Base-by-base conservation (phyloP, 1,140 invertebrate genomes). In the Lethrus apterus region DNA sequence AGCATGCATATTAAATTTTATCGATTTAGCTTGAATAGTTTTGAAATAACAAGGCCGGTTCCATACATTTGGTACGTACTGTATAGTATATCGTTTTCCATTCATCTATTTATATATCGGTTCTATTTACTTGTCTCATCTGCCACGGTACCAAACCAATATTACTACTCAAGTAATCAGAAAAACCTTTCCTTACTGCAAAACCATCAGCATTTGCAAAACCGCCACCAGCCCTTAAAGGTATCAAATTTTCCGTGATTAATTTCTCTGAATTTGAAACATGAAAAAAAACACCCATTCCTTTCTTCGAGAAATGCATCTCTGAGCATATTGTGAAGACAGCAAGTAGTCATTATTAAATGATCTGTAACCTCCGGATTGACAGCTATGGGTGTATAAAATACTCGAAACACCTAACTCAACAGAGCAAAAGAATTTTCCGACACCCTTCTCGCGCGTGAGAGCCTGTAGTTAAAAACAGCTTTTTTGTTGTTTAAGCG, bases 381-480 rank as follows among this genome's bases (percentile, higher is more conserved):
- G n/a, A 45, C 20, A 18, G 13, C 34, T 15, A 46, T 50, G 9
- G 48, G 34, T 20, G 48, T 32, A 20, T 50, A 46, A 46, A 40
- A 50, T 10, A 47, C 23, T 40, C 45, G 26, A 24, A 47, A 47
- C 19, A 23, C 17, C 5, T 42, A 17, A 33, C 30, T 31, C 24
- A 48, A 29, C 19, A 43, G 36, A 42, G 36, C 36, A 13, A 48
- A 43, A 23, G 36, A 26, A 15, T 48, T 48, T 48, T 45, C 44
- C 11, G 31, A 23, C 8, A 50, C 48, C 41, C 42, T 30, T 33
- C 10, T 35, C 42, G 38, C n/a, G n/a, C n/a, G n/a, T n/a, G n/a
- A n/a, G n/a, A 50, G 32, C 14, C 42, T 30, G 31, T 50, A 50
- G 33, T 50, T 50, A 26, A 50, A 50, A 44, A 50, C 38, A 17